Evolutionary conservation across 2,113 vertebrate genomes (phyloP).

Genomic region (Cyrtonyx montezumae): DNA sequence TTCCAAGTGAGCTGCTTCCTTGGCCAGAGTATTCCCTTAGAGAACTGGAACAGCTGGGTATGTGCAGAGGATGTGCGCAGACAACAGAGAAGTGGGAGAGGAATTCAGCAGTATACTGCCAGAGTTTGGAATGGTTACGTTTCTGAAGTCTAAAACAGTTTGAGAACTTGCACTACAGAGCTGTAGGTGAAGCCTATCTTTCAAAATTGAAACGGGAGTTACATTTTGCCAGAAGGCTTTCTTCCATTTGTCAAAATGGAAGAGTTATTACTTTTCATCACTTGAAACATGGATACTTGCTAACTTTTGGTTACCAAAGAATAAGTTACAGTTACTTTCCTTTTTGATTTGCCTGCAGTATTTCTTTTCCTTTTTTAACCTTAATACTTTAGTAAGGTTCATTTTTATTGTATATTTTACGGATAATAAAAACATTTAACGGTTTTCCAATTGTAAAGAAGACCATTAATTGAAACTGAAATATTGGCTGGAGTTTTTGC

Average conservation of each 20-base stretch:
- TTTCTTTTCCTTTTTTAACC: slow-evolving; percentile 59
- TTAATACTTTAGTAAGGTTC: slow-evolving; percentile 71
- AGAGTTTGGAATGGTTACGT: slow-evolving; percentile 9
- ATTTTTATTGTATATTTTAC: slow-evolving; percentile 71
- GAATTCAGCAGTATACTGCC: slow-evolving; percentile 37
- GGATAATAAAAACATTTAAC: slow-evolving; percentile 63
- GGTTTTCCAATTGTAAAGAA: slow-evolving; percentile 75
- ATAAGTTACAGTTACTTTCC: slow-evolving; percentile 80
- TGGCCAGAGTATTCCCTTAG: slow-evolving; percentile 5
- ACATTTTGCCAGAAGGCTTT: slow-evolving; percentile 61
- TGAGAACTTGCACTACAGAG: slow-evolving; percentile 78
- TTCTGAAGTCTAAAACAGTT: slow-evolving; percentile 70
- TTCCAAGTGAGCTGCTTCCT: slow-evolving; percentile 26
- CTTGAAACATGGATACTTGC: slow-evolving; percentile 76
- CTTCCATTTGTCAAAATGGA: slow-evolving; percentile 55
- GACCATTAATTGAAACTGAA: slow-evolving; percentile 67
- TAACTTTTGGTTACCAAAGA: slow-evolving; percentile 86
- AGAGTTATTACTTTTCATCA: slow-evolving; percentile 64
- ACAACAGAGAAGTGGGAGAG: background rate
- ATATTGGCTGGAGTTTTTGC: slow-evolving; percentile 54
- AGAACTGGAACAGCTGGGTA: background rate
- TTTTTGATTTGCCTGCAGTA: slow-evolving; percentile 77
- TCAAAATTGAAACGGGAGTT: slow-evolving; percentile 61
- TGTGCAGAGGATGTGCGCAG: background rate
- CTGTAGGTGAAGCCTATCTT: slow-evolving; percentile 74